Base-by-base conservation (phyloP, 2,797 vertebrate genomes). In the Hafferia zeledoni region DNA sequence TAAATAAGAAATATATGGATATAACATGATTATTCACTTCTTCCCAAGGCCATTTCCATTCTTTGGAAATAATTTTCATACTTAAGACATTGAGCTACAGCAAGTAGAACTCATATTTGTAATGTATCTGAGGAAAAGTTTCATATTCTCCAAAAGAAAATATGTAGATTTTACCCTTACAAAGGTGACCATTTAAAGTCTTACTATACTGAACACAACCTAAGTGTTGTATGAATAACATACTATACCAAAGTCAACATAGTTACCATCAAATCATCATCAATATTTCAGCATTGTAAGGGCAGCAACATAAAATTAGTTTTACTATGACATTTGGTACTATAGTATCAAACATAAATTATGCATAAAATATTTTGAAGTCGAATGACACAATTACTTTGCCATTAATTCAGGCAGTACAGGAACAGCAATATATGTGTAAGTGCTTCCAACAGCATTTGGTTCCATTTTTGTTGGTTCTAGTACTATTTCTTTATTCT, bases 231-330 rank as follows among this genome's bases (percentile, higher is more conserved):
- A 44, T n/a, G 8, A 87, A 22, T 35, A 64, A n/a, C 28, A 52
- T 59, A 55, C 30, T 49, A 59, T 13, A 65, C 17, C 79, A 61
- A 90, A 82, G 60, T 43, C 77, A 92, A 69, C 17, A 57, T 0
- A 72, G 35, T 44, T 84, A 82, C 59, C 61, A 43, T 55, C 24
- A 75, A 88, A 83, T 83, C 37, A 63, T 35, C n/a, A 83, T 81
- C 49, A 86, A 83, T 88, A 93, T 88, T 81, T 91, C 74, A 95
- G 46, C 14, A 33, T 25, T 76, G 18, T 53, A 86, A 93, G 72
- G 55, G 65, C 6, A 85, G 37, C 19, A 89, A 30, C 33, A 79
- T 39, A 70, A 89, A 71, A 82, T 65, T 50, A 31, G 24, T 63
- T 92, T 95, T 89, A 86, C 57, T 76, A 61, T 2, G 2, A 35